Evolutionary conservation across 2,113 vertebrate genomes (phyloP).

Genomic region (Podilymbus podiceps): DNA sequence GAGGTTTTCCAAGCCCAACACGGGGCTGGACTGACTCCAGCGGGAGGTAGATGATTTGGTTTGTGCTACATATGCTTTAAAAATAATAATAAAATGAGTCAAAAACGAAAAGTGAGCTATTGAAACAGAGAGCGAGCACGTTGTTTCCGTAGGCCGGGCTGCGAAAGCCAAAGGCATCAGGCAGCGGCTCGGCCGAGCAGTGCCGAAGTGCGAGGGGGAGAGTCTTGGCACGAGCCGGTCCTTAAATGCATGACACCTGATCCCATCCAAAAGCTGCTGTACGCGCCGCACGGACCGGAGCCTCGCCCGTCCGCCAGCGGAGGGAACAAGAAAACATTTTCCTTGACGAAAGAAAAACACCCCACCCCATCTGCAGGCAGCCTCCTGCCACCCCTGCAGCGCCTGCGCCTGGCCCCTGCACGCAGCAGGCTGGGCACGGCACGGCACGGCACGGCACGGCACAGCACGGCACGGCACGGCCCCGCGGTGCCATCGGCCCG

Average conservation of each 20-base stretch:
- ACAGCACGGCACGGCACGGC: rapidly evolving
- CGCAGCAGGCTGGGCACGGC: rapidly evolving
- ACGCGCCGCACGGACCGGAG: neutral
- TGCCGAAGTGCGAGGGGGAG: neutral
- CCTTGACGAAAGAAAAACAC: constrained; percentile 42
- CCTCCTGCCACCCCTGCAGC: neutral
- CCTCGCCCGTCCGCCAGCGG: neutral
- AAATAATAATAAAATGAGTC: constrained; percentile 33
- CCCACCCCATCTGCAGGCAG: neutral
- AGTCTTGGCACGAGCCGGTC: neutral
- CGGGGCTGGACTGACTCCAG: constrained; percentile 22
- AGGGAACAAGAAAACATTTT: constrained; percentile 61
- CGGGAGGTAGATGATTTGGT: constrained; percentile 17
- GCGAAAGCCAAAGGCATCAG: constrained; percentile 14
- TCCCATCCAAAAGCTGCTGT: neutral
- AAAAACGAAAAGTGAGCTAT: constrained; percentile 1
- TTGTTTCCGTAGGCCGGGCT: neutral
- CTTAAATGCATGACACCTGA: neutral
- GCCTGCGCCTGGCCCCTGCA: neutral
- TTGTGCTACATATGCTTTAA: constrained; percentile 29
- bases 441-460: rapidly evolving
- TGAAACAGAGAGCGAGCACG: neutral
- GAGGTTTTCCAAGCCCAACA: constrained; percentile 58
- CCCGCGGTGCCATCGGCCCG: neutral
- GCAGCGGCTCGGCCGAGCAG: neutral